These are phyloP conservation scores for Euproctis similis DNA, from an alignment of 2,888 invertebrate species.

Conservation along the genomic window DNA sequence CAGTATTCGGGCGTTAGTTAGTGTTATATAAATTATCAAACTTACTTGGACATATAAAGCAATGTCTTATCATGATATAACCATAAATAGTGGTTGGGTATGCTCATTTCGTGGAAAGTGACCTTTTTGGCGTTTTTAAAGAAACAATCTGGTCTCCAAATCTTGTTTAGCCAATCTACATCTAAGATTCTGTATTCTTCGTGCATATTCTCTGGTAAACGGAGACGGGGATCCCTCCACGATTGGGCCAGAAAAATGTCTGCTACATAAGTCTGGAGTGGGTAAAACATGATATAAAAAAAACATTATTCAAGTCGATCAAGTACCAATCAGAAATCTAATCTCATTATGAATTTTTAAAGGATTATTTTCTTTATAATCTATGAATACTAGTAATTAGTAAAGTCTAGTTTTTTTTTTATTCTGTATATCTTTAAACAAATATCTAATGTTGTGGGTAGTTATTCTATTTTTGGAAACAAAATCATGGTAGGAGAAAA, in stretches of 20 bases:
- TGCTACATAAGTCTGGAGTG: slow-evolving; percentile 95
- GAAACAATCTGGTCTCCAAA: slow-evolving; percentile 95
- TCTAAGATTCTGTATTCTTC: slow-evolving; percentile 92
- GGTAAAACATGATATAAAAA: too few relatives aligned
- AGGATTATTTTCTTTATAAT: too few relatives aligned
- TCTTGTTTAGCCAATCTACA: slow-evolving; percentile 91
- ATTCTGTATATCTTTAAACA: too few relatives aligned
- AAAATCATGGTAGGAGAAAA: too few relatives aligned
- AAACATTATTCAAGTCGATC: too few relatives aligned
- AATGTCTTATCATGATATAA: slow-evolving; percentile 93
- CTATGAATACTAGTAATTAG: too few relatives aligned
- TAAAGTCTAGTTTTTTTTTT: too few relatives aligned
- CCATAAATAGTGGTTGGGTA: slow-evolving; percentile 95
- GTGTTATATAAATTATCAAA: slow-evolving; percentile 9
- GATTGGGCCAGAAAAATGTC: slow-evolving; percentile 95
- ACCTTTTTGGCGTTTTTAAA: slow-evolving; percentile 95
- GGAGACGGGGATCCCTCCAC: slow-evolving; percentile 91
- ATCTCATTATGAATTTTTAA: too few relatives aligned
- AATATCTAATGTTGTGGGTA: too few relatives aligned
- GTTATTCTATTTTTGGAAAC: too few relatives aligned
- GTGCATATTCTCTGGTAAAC: slow-evolving; percentile 95
- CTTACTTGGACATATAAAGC: slow-evolving; percentile 94
- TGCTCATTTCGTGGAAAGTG: slow-evolving; percentile 96
- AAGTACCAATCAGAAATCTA: too few relatives aligned
- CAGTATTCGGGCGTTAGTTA: neutral